These are phyloP conservation scores for Arvicanthis niloticus DNA, from an alignment of 2,113 vertebrate species.

Conservation along the genomic window DNA sequence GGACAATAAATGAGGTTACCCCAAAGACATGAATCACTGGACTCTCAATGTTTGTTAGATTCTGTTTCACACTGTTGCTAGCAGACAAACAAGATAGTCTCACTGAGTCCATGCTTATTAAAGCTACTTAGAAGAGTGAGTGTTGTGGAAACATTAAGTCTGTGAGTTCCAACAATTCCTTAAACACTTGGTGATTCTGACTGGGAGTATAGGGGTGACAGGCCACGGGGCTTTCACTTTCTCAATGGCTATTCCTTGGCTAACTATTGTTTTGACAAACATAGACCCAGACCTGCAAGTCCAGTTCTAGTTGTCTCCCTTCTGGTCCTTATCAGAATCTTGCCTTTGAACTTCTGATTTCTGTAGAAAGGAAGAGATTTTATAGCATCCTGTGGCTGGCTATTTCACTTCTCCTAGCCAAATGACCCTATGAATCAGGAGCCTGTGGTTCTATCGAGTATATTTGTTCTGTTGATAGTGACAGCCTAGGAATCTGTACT, in stretches of 20 bases:
- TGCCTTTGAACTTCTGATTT: not conserved
- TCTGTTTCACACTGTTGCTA: slow-evolving; percentile 64
- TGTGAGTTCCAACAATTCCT: slow-evolving; percentile 4
- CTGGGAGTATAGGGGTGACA: not conserved
- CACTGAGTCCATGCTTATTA: slow-evolving; percentile 31
- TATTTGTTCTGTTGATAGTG: not conserved
- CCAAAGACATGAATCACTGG: slow-evolving; percentile 49
- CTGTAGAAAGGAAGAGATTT: not conserved
- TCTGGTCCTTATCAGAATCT: not conserved
- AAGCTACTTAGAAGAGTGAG: not conserved
- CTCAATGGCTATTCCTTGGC: not conserved
- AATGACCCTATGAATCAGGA: not conserved
- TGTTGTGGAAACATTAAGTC: not conserved
- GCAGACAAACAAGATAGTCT: slow-evolving; percentile 25
- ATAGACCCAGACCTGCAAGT: not conserved
- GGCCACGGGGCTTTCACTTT: not conserved
- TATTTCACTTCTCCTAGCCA: not conserved
- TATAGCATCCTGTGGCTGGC: accelerated
- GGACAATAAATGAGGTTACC: slow-evolving; percentile 70
- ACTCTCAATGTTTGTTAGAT: slow-evolving; percentile 67
- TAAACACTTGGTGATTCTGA: not conserved
- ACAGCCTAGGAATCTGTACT: not conserved
- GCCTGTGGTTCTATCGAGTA: not conserved
- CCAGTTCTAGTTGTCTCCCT: not conserved
- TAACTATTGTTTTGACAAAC: not conserved